Base-by-base conservation (phyloP, 2,888 invertebrate species). In the Stegophylla sp. region DNA sequence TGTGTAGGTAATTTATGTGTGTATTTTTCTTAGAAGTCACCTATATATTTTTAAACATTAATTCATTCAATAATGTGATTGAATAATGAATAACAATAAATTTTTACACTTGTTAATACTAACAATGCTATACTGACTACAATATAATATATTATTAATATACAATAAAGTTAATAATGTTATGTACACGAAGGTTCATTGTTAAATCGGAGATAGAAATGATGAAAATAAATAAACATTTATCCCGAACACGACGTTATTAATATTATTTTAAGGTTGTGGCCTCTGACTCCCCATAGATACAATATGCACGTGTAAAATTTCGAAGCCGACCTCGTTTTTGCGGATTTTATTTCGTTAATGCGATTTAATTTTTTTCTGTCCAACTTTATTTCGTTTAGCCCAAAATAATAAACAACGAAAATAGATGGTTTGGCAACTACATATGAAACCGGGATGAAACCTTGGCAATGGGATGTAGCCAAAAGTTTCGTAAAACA, bases 341-440 rank as follows among this genome's bases (percentile, higher is more conserved):
- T 79, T 63, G 45, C 15, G 53, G 75, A 43, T 76, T 75, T 64
- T 66, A 76, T 76, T 76, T 76, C 66, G 66, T 66, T 76, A 76
- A 66, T 17, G 53, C 41, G 26, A 53, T 64, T 75, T 41, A 12
- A 26, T 17, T 66, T 79, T 61, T 71, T 56, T 45, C 20, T 3
- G 77, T 45, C 59, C 51, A 45, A n/a, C 79, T 79, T 61, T 69
- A 79, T 79, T 79, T 69, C 61, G 13, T 71, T 79, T 71, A 63
- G 23, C 34, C 13, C 56, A 51, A 79, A 77, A 67, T 48, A 20
- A 77, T 77, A 59, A 71, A 63, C 48, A 61, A 71, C 79, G n/a
- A 79, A 79, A 79, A 79, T 79, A 79, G 79, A 79, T 71, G 26
- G 17, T 48, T 79, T 79, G 79, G 79, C 79, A 79, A n/a, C 71